Evolutionary conservation across 1,140 invertebrate species (phyloP).

Genomic region (Batillaria attramentaria): DNA sequence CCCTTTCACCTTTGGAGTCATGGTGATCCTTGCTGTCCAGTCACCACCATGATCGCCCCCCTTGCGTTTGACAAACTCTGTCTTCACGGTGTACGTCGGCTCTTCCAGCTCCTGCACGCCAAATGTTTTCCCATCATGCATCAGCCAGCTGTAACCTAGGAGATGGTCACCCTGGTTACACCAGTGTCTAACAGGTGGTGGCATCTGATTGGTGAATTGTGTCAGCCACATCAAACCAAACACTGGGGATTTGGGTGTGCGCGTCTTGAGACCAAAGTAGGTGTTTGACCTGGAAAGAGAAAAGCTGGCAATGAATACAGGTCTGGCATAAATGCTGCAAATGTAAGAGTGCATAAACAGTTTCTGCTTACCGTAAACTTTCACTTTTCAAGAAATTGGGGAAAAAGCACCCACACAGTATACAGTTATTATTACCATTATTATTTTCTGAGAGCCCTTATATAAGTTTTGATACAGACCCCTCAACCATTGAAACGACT

Average conservation of each 20-base stretch:
- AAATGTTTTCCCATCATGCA: conserved; percentile 93
- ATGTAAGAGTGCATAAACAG: no score
- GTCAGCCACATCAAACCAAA: conserved; percentile 97
- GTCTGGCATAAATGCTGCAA: no score
- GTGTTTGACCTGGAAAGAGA: conserved; percentile 79
- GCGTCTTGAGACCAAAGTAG: conserved; percentile 87
- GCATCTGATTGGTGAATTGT: conserved; percentile 68
- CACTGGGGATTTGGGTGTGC: conserved; percentile 88
- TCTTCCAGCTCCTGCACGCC: conserved; percentile 93
- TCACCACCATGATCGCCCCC: conserved; percentile 89
- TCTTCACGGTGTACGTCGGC: conserved; percentile 82
- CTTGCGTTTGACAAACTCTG: conserved; percentile 89
- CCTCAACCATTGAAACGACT: no score
- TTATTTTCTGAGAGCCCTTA: no score
- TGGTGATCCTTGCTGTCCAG: conserved; percentile 90
- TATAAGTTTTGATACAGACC: no score
- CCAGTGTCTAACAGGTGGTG: conserved; percentile 83
- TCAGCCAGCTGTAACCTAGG: conserved; percentile 86
- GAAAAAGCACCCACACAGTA: no score
- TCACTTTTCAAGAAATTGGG: no score
- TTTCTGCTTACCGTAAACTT: no score
- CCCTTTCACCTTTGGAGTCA: conserved; percentile 79
- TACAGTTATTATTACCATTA: no score
- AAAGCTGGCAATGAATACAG: no score
- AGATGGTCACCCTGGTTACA: conserved; percentile 92